Evolutionary conservation across 2,888 invertebrate genomes (phyloP).

Genomic region (Entomobrya proxima): DNA sequence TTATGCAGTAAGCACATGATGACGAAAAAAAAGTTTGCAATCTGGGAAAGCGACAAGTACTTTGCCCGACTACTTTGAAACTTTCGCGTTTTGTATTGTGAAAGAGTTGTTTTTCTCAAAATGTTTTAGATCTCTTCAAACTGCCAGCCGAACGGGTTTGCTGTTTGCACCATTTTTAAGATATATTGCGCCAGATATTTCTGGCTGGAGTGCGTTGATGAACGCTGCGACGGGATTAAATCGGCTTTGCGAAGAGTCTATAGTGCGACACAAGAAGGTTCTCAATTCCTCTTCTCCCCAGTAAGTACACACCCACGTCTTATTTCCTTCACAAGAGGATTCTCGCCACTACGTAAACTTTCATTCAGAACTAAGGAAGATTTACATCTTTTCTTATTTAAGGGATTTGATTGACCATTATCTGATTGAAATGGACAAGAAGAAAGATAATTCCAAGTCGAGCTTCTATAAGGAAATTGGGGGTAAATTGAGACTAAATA

Average conservation of each 20-base stretch:
- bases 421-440: conserved; percentile 63
- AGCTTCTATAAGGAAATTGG: conserved; percentile 66
- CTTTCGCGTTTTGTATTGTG: background rate
- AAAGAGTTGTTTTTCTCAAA: background rate
- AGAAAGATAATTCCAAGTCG: conserved; percentile 60
- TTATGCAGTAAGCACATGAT: conserved; percentile 34
- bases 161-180: conserved; percentile 60
- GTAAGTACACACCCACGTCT: no score
- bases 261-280: background rate
- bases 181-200: conserved; percentile 33
- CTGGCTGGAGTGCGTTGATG: conserved; percentile 38
- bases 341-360: no score
- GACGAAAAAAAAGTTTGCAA: conserved; percentile 5
- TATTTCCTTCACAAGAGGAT: no score
- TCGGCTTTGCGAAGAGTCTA: conserved; percentile 11
- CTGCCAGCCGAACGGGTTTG: conserved; percentile 14
- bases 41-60: background rate
- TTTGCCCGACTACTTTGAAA: background rate
- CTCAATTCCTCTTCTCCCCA: background rate
- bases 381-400: no score
- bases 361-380: no score
- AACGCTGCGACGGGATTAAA: conserved; percentile 7
- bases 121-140: background rate
- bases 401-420: conserved; percentile 72
- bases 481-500: conserved; percentile 50